A percentile compares a stretch with the other conserved stretches of the same genome.
Conservation (phyloP, 2,113 vertebrate species). For the Hippopotamus amphibius region DNA sequence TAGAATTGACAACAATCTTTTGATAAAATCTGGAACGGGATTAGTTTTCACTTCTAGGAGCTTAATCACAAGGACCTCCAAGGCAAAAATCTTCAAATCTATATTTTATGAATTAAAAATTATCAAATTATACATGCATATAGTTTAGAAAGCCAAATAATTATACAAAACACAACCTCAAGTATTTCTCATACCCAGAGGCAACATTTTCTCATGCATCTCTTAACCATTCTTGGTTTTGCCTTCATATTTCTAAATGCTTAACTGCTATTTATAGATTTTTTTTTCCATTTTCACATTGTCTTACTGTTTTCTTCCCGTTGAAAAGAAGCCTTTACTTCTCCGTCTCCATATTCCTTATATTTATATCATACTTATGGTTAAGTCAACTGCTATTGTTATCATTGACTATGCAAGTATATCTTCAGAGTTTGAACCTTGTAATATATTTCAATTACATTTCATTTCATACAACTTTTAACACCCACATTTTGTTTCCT, state of each 20-base stretch:
- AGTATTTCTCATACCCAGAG: neutral
- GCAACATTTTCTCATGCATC: neutral
- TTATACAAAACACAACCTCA: neutral
- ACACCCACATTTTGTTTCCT: neutral
- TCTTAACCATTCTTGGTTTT: neutral
- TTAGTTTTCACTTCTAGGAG: neutral
- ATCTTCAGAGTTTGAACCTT: neutral
- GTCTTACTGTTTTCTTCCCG: neutral
- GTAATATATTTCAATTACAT: neutral
- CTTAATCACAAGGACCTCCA: neutral
- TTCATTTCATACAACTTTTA: neutral
- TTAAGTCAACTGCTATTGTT: neutral
- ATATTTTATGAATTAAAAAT: neutral
- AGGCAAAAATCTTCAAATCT: slow-evolving; percentile 29
- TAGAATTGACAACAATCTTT: neutral
- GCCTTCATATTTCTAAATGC: neutral
- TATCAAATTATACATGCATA: neutral
- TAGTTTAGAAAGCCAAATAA: slow-evolving; percentile 20
- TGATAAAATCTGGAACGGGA: neutral
- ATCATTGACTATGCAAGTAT: neutral
- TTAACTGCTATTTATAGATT: neutral
- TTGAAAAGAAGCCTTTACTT: neutral
- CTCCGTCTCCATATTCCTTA: neutral
- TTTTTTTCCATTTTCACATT: neutral
- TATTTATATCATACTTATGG: neutral